These are phyloP conservation scores for Bovichtus diacanthus DNA, from an alignment of 2,797 vertebrate genomes.

Conservation along the genomic window DNA sequence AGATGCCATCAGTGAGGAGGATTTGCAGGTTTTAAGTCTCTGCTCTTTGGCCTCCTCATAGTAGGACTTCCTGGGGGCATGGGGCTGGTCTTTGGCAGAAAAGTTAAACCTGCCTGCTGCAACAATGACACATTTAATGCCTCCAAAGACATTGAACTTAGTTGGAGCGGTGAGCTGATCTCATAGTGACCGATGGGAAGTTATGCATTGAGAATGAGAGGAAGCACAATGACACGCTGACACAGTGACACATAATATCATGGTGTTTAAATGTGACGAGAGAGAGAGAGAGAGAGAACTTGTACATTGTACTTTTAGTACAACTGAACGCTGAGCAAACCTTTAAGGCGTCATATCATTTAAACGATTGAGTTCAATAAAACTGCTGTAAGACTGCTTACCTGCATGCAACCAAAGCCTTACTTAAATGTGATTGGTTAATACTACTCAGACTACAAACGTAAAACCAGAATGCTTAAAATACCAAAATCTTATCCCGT, in stretches of 20 bases:
- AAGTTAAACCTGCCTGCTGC: conserved; percentile 71
- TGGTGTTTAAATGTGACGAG: too few relatives aligned
- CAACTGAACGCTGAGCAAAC: too few relatives aligned
- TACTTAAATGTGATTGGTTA: too few relatives aligned
- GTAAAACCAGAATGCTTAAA: too few relatives aligned
- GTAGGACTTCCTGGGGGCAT: conserved; percentile 79
- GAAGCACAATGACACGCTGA: conserved; percentile 63
- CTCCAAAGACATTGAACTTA: conserved; percentile 84
- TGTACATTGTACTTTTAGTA: conserved; percentile 16
- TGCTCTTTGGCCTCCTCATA: conserved; percentile 78
- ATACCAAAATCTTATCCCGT: too few relatives aligned
- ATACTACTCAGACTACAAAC: too few relatives aligned
- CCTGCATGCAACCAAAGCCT: too few relatives aligned
- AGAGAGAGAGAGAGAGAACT: too few relatives aligned
- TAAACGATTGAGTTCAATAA: too few relatives aligned
- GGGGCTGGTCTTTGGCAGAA: conserved; percentile 62
- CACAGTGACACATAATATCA: conserved; percentile 61
- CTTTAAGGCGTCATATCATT: too few relatives aligned
- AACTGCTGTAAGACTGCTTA: too few relatives aligned
- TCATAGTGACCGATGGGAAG: conserved; percentile 74
- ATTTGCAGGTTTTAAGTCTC: conserved; percentile 80
- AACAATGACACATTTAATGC: conserved; percentile 67
- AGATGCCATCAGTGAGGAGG: conserved; percentile 77
- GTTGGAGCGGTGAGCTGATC: conserved; percentile 57
- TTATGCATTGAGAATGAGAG: conserved; percentile 79